Evolutionary conservation across 2,113 vertebrate genomes (phyloP), one percentile per base, ranked within the genome.

Genomic region (Agapornis roseicollis): DNA sequence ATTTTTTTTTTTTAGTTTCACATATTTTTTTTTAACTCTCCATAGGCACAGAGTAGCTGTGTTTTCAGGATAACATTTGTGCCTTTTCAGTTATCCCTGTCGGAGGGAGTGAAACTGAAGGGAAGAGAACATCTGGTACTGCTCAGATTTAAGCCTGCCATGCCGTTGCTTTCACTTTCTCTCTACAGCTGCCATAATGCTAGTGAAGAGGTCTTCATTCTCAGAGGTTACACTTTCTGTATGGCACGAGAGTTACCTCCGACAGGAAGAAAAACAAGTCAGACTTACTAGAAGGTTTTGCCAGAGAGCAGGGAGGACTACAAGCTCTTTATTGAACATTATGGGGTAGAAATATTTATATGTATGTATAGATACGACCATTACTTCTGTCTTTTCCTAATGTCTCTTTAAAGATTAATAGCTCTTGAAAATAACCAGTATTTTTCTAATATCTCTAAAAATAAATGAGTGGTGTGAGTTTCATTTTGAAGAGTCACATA

Each of bases 111-210:
- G 86, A 97, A 96, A 96, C 90, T 27, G 83, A 94, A 95, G 78
- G 93, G 89, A 94, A 74, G 41, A 92, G 90, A 92, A 86, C 93
- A 92, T 82, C 1, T 15, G 4, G 17, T 92, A 55, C 86, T 91
- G 52, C 56, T 95, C 65, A 53, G 68, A 91, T 94, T 77, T 91
- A 81, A 80, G 65, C 83, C 46, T 92, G 77, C 65, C 14, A 4
- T 95, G 68, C 61, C 0, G 0, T 61, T 94, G 77, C 91, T 97
- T 97, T 97, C 97, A 87, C 93, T 97, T 97, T 97, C 94, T 97
- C 73, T 97, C 94, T 97, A 44, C 52, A 52, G 70, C 77, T 88
- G 79, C 72, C 13, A 9, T 93, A 64, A 60, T 90, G 93, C 77
- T 90, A 79, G 50, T 37, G 78, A 89, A 66, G 94, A 80, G 33